Base-by-base conservation (phyloP, 1,140 invertebrate species). In the Subanguina moxae region DNA sequence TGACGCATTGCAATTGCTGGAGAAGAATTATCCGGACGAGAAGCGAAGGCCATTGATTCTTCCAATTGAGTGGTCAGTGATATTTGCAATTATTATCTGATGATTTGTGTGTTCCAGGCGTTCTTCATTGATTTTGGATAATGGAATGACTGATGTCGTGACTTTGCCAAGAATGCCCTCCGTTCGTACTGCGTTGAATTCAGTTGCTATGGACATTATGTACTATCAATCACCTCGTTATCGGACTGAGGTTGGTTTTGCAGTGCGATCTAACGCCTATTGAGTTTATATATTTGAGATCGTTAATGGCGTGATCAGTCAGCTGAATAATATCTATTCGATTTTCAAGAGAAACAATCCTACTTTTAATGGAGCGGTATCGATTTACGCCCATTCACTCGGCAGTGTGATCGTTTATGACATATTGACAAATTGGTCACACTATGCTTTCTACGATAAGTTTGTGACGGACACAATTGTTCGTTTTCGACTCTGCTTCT, bases 181-280 rank as follows among this genome's bases (percentile, higher is more conserved):
- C 19, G 70, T 82, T 58, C 32, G 79, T 25, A 67, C 25, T 48
- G 68, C 75, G 1, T 63, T 81, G 1, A 81, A 81, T 52, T 71
- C 71, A 45, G 89, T 88, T 46, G 89, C 89, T 25, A 90, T 90
- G 89, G 89, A 90, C 80, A 89, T 90, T 21, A 87, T 91, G 82
- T 91, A 90, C 77, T 91, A 91, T 76, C 90, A 90, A 46, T 90
- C 89, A 83, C 89, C 90, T 46, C 78, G 90, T 0, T 90, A 90
- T 78, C 86, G 89, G 65, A 86, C 86, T 46, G 89, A 90, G 86
- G 87, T 87, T 67, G 13, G 5, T 23, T 65, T 30, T 52, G 42
- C 17, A 67, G 19, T 61, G 25, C 19, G 23, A 13, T 65, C 28
- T 48, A 1, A 15, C 8, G 30, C 25, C 1, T 59, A 15, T 38